Evolutionary conservation across 2,113 vertebrate species (phyloP).

Genomic region (Sinocyclocheilus anshuiensis): DNA sequence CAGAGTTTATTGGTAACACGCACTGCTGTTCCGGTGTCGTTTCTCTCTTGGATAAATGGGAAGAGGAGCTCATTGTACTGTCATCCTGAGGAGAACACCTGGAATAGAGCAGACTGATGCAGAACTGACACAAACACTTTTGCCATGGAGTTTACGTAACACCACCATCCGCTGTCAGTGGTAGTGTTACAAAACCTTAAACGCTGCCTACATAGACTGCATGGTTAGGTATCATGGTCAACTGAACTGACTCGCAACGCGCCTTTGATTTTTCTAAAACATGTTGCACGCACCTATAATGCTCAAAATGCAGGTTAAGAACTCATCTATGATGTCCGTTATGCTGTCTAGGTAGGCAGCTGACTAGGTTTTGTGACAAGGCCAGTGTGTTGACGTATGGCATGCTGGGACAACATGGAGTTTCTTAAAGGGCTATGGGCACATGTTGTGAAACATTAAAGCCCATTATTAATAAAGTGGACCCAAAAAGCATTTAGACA

Average conservation of each 20-base stretch:
- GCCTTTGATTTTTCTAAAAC: background rate
- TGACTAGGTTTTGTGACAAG: background rate
- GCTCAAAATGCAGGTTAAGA: too few relatives aligned
- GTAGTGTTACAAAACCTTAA: background rate
- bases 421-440: constrained; percentile 82
- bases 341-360: constrained; percentile 14
- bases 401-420: constrained; percentile 81
- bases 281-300: background rate
- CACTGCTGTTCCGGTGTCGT: background rate
- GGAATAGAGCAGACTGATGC: background rate
- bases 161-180: constrained; percentile 74
- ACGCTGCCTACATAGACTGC: background rate
- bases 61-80: background rate
- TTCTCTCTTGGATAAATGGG: background rate
- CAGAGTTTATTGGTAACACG: background rate
- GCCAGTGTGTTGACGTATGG: constrained; percentile 79
- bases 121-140: constrained; percentile 47
- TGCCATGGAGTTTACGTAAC: constrained; percentile 76
- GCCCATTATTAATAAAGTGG: background rate
- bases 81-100: constrained; percentile 30
- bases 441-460: background rate
- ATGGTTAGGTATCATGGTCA: background rate
- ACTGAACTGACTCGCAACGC: background rate
- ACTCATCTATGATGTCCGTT: background rate
- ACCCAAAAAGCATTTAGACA: background rate